Percentiles rank a stretch among this genome's conserved stretches.
phyloP scores from a whole-genome alignment of 2,888 invertebrate species.

The Drosophila kanekoi region DNA sequence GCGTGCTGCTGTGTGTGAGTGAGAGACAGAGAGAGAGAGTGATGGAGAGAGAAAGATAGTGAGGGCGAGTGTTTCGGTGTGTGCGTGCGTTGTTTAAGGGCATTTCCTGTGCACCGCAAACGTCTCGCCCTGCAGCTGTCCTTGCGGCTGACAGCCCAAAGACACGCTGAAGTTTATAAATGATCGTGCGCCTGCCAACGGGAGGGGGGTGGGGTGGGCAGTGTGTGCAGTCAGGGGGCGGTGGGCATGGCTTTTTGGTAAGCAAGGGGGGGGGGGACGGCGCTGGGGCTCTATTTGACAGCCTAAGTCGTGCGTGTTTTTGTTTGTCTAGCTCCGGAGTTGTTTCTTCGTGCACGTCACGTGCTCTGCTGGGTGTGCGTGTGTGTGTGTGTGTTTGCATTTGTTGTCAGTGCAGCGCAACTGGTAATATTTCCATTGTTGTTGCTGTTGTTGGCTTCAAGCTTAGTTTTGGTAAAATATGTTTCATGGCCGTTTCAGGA shows the following conservation, averaged over 20 bases:
- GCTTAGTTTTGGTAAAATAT: constrained; percentile 33
- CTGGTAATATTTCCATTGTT: constrained; percentile 56
- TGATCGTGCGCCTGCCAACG: constrained; percentile 49
- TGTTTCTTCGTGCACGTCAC: constrained; percentile 33
- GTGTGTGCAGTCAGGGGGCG: neutral
- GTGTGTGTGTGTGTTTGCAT: constrained; percentile 49
- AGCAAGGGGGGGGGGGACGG: constrained; percentile 7
- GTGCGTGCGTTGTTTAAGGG: constrained; percentile 62
- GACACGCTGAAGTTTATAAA: constrained; percentile 73
- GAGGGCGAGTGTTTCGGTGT: constrained; percentile 12
- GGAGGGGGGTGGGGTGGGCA: neutral
- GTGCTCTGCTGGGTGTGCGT: constrained; percentile 25
- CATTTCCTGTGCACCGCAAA: constrained; percentile 62
- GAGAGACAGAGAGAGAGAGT: neutral
- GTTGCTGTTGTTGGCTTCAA: constrained; percentile 27
- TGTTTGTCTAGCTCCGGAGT: constrained; percentile 45
- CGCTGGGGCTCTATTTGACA: constrained; percentile 44
- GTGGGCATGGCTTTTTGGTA: neutral
- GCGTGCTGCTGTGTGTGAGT: constrained; percentile 13
- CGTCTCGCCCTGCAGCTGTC: constrained; percentile 28
- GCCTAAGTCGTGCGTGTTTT: constrained; percentile 60
- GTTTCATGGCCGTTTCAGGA: constrained; percentile 33
- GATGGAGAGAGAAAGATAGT: too few species aligned
- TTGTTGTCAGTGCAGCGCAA: constrained; percentile 54
- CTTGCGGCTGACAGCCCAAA: constrained; percentile 60